Base-by-base conservation (phyloP, 2,797 vertebrate species). In the Scarus forsteni region DNA sequence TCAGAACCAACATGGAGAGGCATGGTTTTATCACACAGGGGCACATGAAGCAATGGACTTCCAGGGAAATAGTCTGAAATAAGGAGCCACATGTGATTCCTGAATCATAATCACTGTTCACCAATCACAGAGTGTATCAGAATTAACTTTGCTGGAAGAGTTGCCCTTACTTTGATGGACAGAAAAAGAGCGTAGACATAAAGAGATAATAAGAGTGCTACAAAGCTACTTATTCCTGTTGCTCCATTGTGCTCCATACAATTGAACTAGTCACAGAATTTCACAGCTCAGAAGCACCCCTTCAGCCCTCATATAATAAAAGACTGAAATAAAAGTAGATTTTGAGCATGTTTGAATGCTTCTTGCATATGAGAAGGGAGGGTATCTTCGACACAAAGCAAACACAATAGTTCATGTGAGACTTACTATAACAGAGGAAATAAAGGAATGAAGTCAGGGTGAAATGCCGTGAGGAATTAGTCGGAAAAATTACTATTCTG, bases 401-500 rank as follows among this genome's bases (percentile, higher is more conserved):
- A 79, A 83, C 62, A 54, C 62, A 77, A 54, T 60, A 72, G 55
- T 69, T 62, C 64, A 81, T 80, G 59, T 86, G 66, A 83, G 65
- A 51, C 40, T 55, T 51, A 80, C 55, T 46, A 19, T 49, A 52
- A 70, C 48, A 72, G 15, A 27, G 55, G 53, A 69, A 73, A 75
- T 68, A 61, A 70, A 70, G 48, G 51, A 43, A 79, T 56, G 49
- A 57, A 79, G 67, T 36, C 45, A 68, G 76, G 69, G 62, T 74
- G 65, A 83, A 66, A 75, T 71, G 49, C 59, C 67, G 77, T 61
- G 65, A 71, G 39, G 65, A 66, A 76, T 81, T 62, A 76, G 45
- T 68, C 70, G 79, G 65, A 75, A 75, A 77, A 81, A 83, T 60
- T 62, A 70, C 53, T 65, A 62, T 85, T 85, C 69, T 74, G 58